Evolutionary conservation across 2,797 vertebrate genomes (phyloP), one percentile per base, ranked within the genome.

Genomic region (Anabacerthia variegaticeps): DNA sequence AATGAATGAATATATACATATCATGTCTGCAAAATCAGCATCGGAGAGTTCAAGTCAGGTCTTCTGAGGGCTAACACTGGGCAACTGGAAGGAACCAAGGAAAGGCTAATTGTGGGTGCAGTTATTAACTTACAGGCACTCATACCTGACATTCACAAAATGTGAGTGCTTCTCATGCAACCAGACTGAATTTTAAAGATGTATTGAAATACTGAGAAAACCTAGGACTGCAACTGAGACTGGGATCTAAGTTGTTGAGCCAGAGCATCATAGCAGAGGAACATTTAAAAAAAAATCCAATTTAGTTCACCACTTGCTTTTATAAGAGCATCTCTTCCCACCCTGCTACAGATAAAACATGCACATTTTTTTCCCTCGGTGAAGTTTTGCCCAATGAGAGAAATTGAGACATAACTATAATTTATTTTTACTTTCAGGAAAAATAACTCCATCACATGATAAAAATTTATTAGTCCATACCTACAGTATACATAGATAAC

Each of bases 221-320:
- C 3, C 39, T 44, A 78, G 22, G 46, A 22, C 12, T 59, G 62
- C 79, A 75, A 21, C 6, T 39, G 26, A 78, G 43, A 44, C 26
- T 59, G 51, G 11, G 34, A 79, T 83, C 55, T 48, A 84, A 41
- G 59, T 34, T 72, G 51, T 78, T 63, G 34, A 92, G 61, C 81
- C 59, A 65, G 44, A 90, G 74, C 30, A 73, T 46, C 34, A 63
- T 37, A 88, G 92, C 0, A 76, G 34, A 88, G 59, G 55, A 95
- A 84, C 56, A 65, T 71, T 79, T 6, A 32, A 81, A 92, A 81
- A 79, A 76, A 51, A 76, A 44, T 32, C 7, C 13, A 77, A 61
- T 85, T 89, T 72, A 85, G 56, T 63, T 93, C 71, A 92, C 85
- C 59, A 92, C 30, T 43, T 90, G 51, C 63, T 86, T 89, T 80